Percentiles rank a stretch among this genome's conserved stretches.
Conservation (phyloP, 2,113 vertebrate species). For the Myxocyprinus asiaticus region DNA sequence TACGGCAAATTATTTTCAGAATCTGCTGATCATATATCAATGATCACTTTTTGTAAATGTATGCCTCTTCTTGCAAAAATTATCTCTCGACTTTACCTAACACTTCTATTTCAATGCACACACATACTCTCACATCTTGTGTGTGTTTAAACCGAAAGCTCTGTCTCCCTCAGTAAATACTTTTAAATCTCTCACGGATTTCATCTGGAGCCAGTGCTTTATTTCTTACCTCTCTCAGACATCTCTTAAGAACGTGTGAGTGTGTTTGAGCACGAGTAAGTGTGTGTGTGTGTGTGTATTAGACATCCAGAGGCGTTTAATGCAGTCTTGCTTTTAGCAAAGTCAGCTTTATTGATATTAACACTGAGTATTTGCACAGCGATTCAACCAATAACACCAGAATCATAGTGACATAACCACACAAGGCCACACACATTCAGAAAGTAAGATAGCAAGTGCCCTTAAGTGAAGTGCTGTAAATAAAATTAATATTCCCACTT, state of each 20-base stretch:
- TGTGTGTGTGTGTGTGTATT: not conserved
- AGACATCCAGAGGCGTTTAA: not conserved
- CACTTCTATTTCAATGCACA: not conserved
- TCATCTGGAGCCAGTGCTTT: not conserved
- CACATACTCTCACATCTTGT: constrained; percentile 14
- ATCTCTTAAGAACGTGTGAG: not conserved
- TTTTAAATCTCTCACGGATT: constrained; percentile 20
- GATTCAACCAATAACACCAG: constrained; percentile 2
- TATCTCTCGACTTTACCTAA: constrained; percentile 11
- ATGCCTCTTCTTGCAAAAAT: constrained; percentile 1
- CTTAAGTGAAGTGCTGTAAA: constrained; percentile 26
- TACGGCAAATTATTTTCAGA: not conserved
- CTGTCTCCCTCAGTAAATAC: constrained; percentile 12
- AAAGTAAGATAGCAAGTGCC: not conserved
- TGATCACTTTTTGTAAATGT: not conserved
- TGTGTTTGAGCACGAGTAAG: not conserved
- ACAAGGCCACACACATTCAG: not conserved
- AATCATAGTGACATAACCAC: constrained; percentile 11
- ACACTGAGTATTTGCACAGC: constrained; percentile 22
- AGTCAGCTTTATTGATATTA: constrained; percentile 28
- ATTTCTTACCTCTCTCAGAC: constrained; percentile 27
- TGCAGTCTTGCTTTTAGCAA: not conserved
- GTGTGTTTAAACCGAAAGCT: not conserved
- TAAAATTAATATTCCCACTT: constrained; percentile 22
- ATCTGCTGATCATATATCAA: not conserved